phyloP scores from a whole-genome alignment of 2,888 invertebrate genomes.

The Loripinus fragilis region DNA sequence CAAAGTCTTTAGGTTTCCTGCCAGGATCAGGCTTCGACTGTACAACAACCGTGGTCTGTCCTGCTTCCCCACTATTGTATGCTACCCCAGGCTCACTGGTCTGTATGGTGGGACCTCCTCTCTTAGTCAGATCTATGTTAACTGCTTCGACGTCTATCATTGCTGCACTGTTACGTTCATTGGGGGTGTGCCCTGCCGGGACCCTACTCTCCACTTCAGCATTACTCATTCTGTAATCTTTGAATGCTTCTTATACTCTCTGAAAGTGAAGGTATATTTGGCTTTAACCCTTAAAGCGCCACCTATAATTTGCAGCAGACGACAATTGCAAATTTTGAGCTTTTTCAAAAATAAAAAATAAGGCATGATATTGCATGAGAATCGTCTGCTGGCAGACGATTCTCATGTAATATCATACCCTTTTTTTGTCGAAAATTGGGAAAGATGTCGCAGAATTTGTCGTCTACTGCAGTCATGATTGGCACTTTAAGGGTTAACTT shows the following conservation, averaged over 20 bases:
- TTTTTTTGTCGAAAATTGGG: neutral
- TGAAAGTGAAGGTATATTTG: neutral
- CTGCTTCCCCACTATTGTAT: constrained; percentile 42
- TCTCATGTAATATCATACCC: too few species aligned
- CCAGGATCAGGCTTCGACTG: constrained; percentile 68
- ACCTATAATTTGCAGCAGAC: neutral
- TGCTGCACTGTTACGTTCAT: constrained; percentile 55
- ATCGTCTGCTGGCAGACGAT: neutral
- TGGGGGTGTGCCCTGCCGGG: neutral
- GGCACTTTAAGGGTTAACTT: too few species aligned
- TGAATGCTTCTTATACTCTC: neutral
- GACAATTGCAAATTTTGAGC: too few species aligned
- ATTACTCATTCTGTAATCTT: neutral
- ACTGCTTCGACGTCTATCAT: constrained; percentile 70
- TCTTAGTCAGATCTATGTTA: constrained; percentile 60
- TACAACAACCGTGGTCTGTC: constrained; percentile 53
- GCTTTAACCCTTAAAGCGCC: too few species aligned
- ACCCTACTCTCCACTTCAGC: neutral
- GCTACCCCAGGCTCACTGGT: constrained; percentile 24
- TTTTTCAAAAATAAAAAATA: neutral
- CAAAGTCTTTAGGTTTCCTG: constrained; percentile 77
- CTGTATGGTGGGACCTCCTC: constrained; percentile 18
- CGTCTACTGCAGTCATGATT: too few species aligned
- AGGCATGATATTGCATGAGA: neutral
- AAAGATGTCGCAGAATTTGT: too few species aligned